phyloP scores from a whole-genome alignment of 1,140 invertebrate genomes.

The Drosophila nigromelanica region DNA sequence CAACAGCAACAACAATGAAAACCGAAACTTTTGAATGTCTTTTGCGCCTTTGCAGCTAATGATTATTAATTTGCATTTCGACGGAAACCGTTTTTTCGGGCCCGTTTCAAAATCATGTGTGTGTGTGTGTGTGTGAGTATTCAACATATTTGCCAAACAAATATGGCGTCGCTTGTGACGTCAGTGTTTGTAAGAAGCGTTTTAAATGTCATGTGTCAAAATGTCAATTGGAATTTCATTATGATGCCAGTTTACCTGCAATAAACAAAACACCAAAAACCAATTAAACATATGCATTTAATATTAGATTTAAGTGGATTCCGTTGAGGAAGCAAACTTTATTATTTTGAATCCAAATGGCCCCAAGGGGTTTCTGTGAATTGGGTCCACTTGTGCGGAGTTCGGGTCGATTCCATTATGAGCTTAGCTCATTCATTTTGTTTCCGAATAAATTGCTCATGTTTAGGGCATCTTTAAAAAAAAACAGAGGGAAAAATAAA shows the following conservation, averaged over 20 bases:
- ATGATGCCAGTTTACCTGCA: constrained; percentile 15
- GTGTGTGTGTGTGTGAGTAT: not conserved
- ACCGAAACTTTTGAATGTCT: constrained; percentile 40
- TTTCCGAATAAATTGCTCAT: no score
- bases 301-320: constrained; percentile 5
- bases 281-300: constrained; percentile 8
- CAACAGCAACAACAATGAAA: constrained; percentile 23
- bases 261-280: constrained; percentile 2
- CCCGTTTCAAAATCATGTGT: constrained; percentile 20
- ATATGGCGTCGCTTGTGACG: constrained; percentile 19
- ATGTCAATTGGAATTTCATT: constrained; percentile 38
- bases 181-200: constrained; percentile 3
- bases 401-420: not conserved
- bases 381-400: constrained; percentile 3
- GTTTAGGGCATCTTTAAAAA: no score
- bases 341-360: not conserved
- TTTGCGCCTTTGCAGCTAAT: constrained; percentile 37
- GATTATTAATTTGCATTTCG: constrained; percentile 53
- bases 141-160: constrained; percentile 14
- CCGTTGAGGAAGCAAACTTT: constrained; percentile 12
- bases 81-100: constrained; percentile 34
- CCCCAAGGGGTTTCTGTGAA: constrained; percentile 1
- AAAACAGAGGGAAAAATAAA: no score
- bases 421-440: constrained; percentile 9
- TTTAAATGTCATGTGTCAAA: constrained; percentile 30